Percentiles rank a stretch among this genome's conserved stretches.
phyloP scores from a whole-genome alignment of 1,140 invertebrate species.

The Polypedilum vanderplanki region DNA sequence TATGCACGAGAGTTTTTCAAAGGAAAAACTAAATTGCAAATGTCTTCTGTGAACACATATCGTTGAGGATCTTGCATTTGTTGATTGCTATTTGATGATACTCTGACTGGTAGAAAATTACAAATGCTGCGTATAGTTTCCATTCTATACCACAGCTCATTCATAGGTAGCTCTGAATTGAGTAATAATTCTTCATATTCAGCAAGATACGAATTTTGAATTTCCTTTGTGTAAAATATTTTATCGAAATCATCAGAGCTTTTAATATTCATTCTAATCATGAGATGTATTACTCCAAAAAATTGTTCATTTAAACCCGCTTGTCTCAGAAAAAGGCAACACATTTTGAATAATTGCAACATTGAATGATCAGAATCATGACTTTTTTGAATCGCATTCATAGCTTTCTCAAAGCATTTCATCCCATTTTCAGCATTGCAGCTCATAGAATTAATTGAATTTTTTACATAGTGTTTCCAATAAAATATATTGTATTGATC shows the following conservation, averaged over 20 bases:
- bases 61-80: constrained; percentile 48
- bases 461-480: neutral
- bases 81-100: constrained; percentile 41
- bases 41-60: constrained; percentile 54
- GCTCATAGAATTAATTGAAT: neutral
- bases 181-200: constrained; percentile 57
- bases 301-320: constrained; percentile 57
- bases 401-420: neutral
- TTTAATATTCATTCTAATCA: constrained; percentile 52
- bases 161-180: constrained; percentile 54
- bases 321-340: constrained; percentile 57
- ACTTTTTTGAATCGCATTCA: neutral
- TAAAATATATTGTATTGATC: neutral
- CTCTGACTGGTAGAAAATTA: constrained; percentile 50
- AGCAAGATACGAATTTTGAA: constrained; percentile 50
- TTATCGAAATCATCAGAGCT: constrained; percentile 41
- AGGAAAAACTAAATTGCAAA: constrained; percentile 56
- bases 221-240: constrained; percentile 40
- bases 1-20: constrained; percentile 47
- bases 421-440: neutral
- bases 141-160: constrained; percentile 58
- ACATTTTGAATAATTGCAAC: constrained; percentile 49
- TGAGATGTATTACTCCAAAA: constrained; percentile 53
- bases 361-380: neutral
- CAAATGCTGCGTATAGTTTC: constrained; percentile 56